These are phyloP conservation scores for Lepeophtheirus salmonis DNA, from an alignment of 1,140 invertebrate species.

Conservation along the genomic window DNA sequence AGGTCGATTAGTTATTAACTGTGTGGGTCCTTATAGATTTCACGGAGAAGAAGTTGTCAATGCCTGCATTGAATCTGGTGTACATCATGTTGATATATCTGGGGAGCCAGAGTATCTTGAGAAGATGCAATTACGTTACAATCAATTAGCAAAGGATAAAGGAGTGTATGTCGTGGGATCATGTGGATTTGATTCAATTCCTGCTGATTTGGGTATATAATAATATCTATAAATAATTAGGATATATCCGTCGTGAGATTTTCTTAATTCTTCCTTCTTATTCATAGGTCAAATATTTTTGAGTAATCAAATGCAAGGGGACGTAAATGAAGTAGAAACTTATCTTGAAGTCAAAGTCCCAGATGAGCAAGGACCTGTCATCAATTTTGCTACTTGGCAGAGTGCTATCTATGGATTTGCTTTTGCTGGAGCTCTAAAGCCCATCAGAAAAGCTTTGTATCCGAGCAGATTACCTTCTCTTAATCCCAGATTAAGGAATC, in stretches of 20 bases:
- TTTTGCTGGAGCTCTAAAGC: constrained; percentile 38
- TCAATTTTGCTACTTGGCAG: constrained; percentile 64
- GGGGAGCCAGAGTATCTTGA: constrained; percentile 82
- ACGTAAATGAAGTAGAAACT: constrained; percentile 52
- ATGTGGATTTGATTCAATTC: constrained; percentile 74
- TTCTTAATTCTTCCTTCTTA: not conserved
- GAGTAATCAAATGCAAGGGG: constrained; percentile 29
- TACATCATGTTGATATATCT: constrained; percentile 75
- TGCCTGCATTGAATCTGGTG: constrained; percentile 56
- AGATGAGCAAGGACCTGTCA: constrained; percentile 23
- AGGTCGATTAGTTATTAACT: constrained; percentile 57
- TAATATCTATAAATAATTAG: constrained; percentile 1
- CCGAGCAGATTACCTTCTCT: constrained; percentile 40
- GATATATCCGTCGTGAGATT: too few relatives aligned
- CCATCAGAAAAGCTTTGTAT: constrained; percentile 42
- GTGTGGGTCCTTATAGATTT: constrained; percentile 56
- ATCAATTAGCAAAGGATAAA: constrained; percentile 50
- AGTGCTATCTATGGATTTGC: constrained; percentile 52
- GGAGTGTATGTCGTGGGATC: constrained; percentile 63
- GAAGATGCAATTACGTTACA: constrained; percentile 57
- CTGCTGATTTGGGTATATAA: constrained; percentile 55
- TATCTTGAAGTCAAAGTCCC: constrained; percentile 33
- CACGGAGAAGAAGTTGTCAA: constrained; percentile 79
- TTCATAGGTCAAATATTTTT: constrained; percentile 21
- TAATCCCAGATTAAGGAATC: constrained; percentile 36